Percentiles rank a stretch among this genome's conserved stretches.
Conservation (phyloP, 2,797 vertebrate species). For the Pangasius larnaudii region DNA sequence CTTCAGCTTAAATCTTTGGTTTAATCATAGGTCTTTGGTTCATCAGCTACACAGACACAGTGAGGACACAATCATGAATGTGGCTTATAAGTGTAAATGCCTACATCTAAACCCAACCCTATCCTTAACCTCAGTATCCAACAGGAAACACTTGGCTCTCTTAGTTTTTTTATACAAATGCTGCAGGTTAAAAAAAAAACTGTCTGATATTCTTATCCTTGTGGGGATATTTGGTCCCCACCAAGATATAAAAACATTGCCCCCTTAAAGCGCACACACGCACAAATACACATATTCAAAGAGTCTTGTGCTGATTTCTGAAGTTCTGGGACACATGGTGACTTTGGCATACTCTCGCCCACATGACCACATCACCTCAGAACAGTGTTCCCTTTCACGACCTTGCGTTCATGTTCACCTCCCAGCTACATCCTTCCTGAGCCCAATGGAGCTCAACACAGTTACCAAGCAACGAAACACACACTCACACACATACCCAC, state of each 20-base stretch:
- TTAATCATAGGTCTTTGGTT: neutral
- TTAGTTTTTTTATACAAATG: no score
- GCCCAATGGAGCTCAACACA: slow-evolving; percentile 1
- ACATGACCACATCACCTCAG: slow-evolving; percentile 37
- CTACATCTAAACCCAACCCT: neutral
- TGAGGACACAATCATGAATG: neutral
- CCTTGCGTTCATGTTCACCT: slow-evolving; percentile 46
- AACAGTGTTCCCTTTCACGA: slow-evolving; percentile 38
- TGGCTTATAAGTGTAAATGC: neutral
- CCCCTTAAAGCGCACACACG: neutral
- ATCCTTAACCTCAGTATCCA: neutral
- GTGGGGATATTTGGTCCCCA: neutral
- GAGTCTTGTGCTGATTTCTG: slow-evolving; percentile 22
- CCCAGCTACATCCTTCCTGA: slow-evolving; percentile 46
- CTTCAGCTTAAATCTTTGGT: neutral
- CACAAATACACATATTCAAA: neutral
- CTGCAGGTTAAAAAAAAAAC: no score
- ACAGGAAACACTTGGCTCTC: neutral
- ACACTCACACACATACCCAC: slow-evolving; percentile 32
- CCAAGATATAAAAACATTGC: neutral
- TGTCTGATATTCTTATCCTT: neutral
- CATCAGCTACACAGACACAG: neutral
- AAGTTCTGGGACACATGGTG: slow-evolving; percentile 7
- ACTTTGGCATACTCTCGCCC: slow-evolving; percentile 14
- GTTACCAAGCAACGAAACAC: slow-evolving; percentile 24